Evolutionary conservation across 2,888 invertebrate genomes (phyloP).

Genomic region (Ectemnius lituratus): DNA sequence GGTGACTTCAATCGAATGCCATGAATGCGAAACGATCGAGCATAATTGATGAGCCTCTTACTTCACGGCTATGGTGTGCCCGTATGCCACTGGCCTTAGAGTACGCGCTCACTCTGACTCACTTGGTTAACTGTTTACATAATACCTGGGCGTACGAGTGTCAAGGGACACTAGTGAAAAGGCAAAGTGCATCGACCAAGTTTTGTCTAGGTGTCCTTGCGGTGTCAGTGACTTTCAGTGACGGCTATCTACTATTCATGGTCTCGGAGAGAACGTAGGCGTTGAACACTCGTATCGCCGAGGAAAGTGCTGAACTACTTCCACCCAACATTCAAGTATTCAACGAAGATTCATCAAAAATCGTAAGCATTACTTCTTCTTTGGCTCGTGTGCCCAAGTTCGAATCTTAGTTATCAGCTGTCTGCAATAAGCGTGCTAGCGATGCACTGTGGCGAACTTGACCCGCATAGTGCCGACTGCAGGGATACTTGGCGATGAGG

Average conservation of each 20-base stretch:
- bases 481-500: constrained; percentile 40
- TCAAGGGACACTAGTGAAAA: no score
- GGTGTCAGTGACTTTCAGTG: constrained; percentile 52
- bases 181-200: constrained; percentile 48
- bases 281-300: not conserved
- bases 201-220: constrained; percentile 56
- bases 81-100: constrained; percentile 9
- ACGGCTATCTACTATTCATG: no score
- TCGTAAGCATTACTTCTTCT: not conserved
- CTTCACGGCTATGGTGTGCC: not conserved
- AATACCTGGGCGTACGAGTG: not conserved
- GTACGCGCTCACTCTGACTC: not conserved
- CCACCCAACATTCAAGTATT: no score
- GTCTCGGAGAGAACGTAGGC: not conserved
- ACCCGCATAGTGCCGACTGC: constrained; percentile 43
- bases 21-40: not conserved
- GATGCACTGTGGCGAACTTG: constrained; percentile 43
- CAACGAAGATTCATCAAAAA: no score
- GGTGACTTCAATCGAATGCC: not conserved
- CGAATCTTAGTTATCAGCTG: no score
- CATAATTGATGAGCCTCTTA: no score
- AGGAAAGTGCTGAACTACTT: no score
- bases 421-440: no score
- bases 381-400: not conserved
- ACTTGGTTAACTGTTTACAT: not conserved